Base-by-base conservation (phyloP, 2,888 invertebrate genomes). In the Slavum lentiscoides region DNA sequence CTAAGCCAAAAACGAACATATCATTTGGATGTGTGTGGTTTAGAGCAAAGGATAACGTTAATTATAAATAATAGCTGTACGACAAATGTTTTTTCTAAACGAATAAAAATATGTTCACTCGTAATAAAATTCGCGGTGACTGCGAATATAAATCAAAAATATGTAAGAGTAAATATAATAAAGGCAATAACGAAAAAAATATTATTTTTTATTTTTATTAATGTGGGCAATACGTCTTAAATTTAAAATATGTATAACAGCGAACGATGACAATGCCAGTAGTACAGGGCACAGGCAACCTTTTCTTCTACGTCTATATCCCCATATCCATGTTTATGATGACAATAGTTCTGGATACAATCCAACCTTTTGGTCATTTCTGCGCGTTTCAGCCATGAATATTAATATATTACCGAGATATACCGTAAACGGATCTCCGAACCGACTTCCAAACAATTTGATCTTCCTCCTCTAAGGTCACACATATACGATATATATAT, bases 351-450 rank as follows among this genome's bases (percentile, higher is more conserved):
- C 80, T 80, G 80, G 80, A 80, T 72, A 64, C 39, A 70, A 55
- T 80, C 80, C 80, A 80, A 80, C 61, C 64, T 80, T 80, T 23
- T 80, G 69, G 80, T 80, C 80, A 80, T 70, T 64, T 66, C 55
- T 55, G 64, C 13, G n/a, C 62, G 64, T 80, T 80, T 80, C 64
- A 72, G 55, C 43, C 69, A 80, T 70, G 80, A 80, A 80, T 80
- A 70, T 70, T 80, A 80, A 64, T 80, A 59, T 64, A 53, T 64
- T 55, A n/a, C 37, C 13, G 11, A 37, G 61, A 23, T 77, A 62
- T 30, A 30, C 77, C 77, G 69, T 77, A 62, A 69, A 62, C 69
- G 61, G 15, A 53, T 53, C 61, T 61, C 2, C 69, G 49, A 77
- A 53, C 59, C 30, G 37, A 69, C 69, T 69, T 37, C 69, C 21